phyloP scores from a whole-genome alignment of 2,888 invertebrate genomes.

The Gisinianus flammeolus region DNA sequence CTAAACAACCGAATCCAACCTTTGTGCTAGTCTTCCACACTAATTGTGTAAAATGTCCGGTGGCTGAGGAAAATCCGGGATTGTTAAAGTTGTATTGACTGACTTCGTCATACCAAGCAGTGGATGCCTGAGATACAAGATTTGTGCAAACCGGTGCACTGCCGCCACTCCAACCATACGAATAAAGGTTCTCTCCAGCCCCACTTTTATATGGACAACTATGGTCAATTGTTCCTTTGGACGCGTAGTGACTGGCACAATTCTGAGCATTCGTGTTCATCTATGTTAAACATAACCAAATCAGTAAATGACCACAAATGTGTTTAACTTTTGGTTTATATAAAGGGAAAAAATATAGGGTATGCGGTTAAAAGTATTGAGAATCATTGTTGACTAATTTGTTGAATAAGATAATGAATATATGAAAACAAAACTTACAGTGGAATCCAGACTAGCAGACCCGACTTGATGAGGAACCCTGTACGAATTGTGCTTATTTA shows the following conservation, averaged over 20 bases:
- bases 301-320: too few relatives aligned
- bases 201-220: not conserved
- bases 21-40: constrained; percentile 28
- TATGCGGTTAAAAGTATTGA: too few relatives aligned
- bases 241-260: not conserved
- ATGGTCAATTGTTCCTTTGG: not conserved
- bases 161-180: not conserved
- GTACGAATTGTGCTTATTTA: too few relatives aligned
- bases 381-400: too few relatives aligned
- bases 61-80: constrained; percentile 34
- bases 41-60: constrained; percentile 42
- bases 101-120: constrained; percentile 60
- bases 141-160: not conserved
- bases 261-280: not conserved
- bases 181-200: not conserved
- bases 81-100: constrained; percentile 59
- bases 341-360: too few relatives aligned
- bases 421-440: too few relatives aligned
- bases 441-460: too few relatives aligned
- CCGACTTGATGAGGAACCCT: too few relatives aligned
- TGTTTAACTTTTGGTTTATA: too few relatives aligned
- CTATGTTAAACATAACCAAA: not conserved
- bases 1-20: constrained; percentile 25
- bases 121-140: constrained; percentile 1
- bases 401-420: too few relatives aligned